Evolutionary conservation across 2,888 invertebrate species (phyloP).

Genomic region (Bembecia ichneumoniformis): DNA sequence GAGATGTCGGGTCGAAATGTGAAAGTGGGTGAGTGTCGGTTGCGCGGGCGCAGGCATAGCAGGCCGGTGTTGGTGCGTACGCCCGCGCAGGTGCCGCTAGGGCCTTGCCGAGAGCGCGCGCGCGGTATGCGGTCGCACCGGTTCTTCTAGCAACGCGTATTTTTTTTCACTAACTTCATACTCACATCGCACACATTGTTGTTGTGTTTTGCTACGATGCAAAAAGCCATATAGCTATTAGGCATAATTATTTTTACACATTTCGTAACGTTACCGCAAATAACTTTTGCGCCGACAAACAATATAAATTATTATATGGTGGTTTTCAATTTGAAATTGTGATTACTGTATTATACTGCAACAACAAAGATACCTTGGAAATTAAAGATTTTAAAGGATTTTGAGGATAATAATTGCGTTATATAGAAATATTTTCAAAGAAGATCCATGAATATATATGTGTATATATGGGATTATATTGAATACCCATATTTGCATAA

Average conservation of each 20-base stretch:
- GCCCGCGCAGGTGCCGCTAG: slow-evolving; percentile 38
- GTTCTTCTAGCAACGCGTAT: slow-evolving; percentile 68
- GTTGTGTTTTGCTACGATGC: slow-evolving; percentile 63
- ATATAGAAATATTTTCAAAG: too few species aligned
- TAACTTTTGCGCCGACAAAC: neutral
- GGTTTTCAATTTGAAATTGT: too few species aligned
- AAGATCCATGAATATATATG: too few species aligned
- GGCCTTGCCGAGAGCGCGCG: slow-evolving; percentile 63
- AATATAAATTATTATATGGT: too few species aligned
- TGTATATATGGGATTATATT: too few species aligned
- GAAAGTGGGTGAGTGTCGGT: slow-evolving; percentile 44
- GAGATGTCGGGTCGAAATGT: slow-evolving; percentile 22
- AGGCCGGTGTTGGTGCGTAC: slow-evolving; percentile 3
- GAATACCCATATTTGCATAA: too few species aligned
- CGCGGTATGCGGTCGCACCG: slow-evolving; percentile 69
- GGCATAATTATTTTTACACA: slow-evolving; percentile 24
- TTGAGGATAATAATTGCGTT: too few species aligned
- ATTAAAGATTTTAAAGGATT: too few species aligned
- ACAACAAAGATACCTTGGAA: too few species aligned
- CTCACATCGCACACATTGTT: slow-evolving; percentile 68
- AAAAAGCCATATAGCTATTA: slow-evolving; percentile 37
- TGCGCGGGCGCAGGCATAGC: slow-evolving; percentile 6
- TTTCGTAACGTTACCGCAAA: slow-evolving; percentile 20
- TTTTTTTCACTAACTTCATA: slow-evolving; percentile 65
- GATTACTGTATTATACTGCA: too few species aligned